Evolutionary conservation across 2,113 vertebrate genomes (phyloP).

Genomic region (Hyperopisus bebe): DNA sequence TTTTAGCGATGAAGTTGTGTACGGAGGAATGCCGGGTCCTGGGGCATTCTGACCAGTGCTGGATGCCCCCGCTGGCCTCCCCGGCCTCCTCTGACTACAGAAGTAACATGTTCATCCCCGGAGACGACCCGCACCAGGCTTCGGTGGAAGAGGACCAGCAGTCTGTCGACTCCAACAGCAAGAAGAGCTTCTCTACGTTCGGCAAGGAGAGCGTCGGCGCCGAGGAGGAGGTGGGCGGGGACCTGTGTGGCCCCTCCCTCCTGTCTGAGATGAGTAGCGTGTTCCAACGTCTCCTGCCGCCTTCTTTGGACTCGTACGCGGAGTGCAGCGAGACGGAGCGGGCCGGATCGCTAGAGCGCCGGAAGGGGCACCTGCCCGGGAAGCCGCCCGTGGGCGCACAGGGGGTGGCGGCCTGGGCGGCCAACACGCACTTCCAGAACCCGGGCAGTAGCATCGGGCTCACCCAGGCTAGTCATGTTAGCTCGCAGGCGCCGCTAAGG

Average conservation of each 20-base stretch:
- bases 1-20: conserved; percentile 83
- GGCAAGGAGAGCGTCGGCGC: conserved; percentile 73
- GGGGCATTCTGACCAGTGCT: conserved; percentile 95
- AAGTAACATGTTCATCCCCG: conserved; percentile 92
- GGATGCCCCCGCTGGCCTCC: conserved; percentile 86
- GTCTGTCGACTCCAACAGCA: conserved; percentile 66
- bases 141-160: conserved; percentile 60
- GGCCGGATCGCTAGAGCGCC: conserved; percentile 74
- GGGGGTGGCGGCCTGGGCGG: conserved; percentile 91
- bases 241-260: conserved; percentile 62
- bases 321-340: conserved; percentile 71
- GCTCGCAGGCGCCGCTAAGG: conserved; percentile 76
- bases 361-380: conserved; percentile 73
- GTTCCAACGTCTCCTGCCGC: conserved; percentile 85
- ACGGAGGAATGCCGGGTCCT: conserved; percentile 91
- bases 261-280: conserved; percentile 94
- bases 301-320: conserved; percentile 73
- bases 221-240: conserved; percentile 34
- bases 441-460: conserved; percentile 66
- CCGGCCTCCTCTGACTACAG: conserved; percentile 81
- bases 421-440: conserved; percentile 92
- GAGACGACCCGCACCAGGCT: conserved; percentile 69
- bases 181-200: conserved; percentile 91
- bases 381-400: conserved; percentile 79
- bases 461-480: conserved; percentile 66